Base-by-base conservation (phyloP, 2,113 vertebrate species). In the Orientallactaga bullata region DNA sequence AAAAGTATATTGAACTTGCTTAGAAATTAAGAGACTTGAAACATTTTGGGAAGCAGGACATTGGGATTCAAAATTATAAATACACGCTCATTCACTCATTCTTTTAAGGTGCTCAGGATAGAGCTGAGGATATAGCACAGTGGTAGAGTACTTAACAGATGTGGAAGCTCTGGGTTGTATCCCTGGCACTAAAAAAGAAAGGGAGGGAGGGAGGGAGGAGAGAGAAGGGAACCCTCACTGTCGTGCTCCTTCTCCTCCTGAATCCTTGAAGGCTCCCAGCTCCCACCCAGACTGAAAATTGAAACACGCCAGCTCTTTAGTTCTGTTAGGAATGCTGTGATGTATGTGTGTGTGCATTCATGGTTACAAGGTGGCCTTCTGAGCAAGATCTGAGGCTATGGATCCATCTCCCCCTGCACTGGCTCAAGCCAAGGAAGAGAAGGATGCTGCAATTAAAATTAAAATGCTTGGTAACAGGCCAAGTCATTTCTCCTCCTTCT, bases 381-480 rank as follows among this genome's bases (percentile, higher is more conserved):
- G 74, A 90, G 20, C 55, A 82, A 71, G 81, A 73, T 24, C 60
- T 37, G 61, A 63, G 17, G 35, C 32, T 89, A 91, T 69, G 66
- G 39, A 35, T 66, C 51, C 8, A 1, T 84, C 71, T 94, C 72
- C 58, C 69, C 72, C 85, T n/a, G 7, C 24, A 24, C 39, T 91
- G 61, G 37, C 69, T 85, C 32, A 85, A 88, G 58, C 78, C 69
- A 66, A 65, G 32, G 32, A 60, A 90, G 88, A 95, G 74, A 91
- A 95, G 73, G 76, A 79, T 80, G 39, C 58, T 68, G 55, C 47
- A 79, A 66, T 93, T 80, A 84, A 47, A 47, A 47, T 93, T 80
- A 90, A 96, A 83, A 58, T 85, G n/a, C 35, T 79, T 96, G 74
- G 86, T 85, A 65, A 68, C 39, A 76, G 92, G 78, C 71, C 94